Conservation (phyloP, 2,113 vertebrate genomes). For the Pontoporia blainvillei region DNA sequence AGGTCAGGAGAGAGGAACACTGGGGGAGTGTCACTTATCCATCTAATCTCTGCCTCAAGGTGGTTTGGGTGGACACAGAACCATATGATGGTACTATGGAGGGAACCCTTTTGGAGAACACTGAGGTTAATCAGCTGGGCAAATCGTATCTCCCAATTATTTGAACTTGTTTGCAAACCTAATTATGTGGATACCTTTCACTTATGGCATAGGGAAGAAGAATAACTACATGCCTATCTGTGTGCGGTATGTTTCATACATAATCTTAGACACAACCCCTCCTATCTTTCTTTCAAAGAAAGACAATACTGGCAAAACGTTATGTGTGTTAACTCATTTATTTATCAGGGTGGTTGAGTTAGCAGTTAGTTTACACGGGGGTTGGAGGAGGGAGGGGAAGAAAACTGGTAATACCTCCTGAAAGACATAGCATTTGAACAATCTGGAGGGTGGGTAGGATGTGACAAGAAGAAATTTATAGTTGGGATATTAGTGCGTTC, state of each 20-base stretch:
- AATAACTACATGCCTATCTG: background rate
- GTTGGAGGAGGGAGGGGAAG: fast-evolving
- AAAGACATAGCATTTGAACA: background rate
- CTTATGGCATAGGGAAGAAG: background rate
- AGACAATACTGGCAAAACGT: background rate
- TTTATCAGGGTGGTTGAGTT: background rate
- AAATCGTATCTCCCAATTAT: background rate
- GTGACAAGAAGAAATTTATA: background rate
- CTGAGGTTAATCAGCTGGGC: background rate
- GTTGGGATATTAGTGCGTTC: background rate
- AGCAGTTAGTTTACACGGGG: background rate
- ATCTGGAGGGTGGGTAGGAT: background rate
- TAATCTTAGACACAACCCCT: background rate
- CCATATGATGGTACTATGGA: too few species aligned
- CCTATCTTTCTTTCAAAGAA: background rate
- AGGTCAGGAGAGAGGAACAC: fast-evolving
- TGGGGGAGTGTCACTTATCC: background rate
- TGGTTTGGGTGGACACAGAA: too few species aligned
- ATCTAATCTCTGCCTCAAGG: background rate
- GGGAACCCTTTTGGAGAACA: background rate
- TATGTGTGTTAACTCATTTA: background rate
- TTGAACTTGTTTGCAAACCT: background rate
- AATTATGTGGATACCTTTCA: background rate
- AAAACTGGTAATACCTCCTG: background rate
- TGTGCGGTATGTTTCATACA: background rate